phyloP scores from a whole-genome alignment of 2,113 vertebrate species.

The Shinisaurus crocodilurus region DNA sequence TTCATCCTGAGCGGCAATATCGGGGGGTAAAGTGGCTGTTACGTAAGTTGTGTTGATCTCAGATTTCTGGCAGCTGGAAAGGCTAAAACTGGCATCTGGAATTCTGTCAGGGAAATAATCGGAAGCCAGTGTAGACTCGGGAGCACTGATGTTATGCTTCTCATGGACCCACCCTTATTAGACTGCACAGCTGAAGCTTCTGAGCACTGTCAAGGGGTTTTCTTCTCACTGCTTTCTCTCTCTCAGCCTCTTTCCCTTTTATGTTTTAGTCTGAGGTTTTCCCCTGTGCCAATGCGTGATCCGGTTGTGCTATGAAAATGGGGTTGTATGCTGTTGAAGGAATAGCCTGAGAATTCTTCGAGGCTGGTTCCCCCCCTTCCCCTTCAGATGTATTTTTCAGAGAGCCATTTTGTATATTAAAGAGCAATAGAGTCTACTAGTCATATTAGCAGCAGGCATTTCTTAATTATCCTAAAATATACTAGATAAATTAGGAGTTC shows the following conservation, averaged over 20 bases:
- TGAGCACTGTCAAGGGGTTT: neutral
- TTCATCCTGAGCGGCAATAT: too few species aligned
- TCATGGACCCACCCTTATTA: neutral
- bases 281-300: constrained; percentile 20
- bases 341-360: constrained; percentile 7
- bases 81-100: neutral
- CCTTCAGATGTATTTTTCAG: constrained; percentile 39
- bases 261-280: constrained; percentile 29
- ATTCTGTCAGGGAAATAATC: neutral
- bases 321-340: constrained; percentile 44
- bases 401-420: neutral
- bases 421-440: neutral
- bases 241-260: neutral
- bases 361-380: constrained; percentile 47
- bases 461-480: constrained; percentile 8
- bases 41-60: neutral
- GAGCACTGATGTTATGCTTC: neutral
- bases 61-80: neutral
- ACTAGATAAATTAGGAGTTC: neutral
- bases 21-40: neutral
- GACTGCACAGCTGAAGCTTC: neutral
- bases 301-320: neutral
- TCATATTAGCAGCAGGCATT: neutral
- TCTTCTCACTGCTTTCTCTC: constrained; percentile 19
- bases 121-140: neutral